Evolutionary conservation across 30 jellyfish, hydroid and myxozoan genomes (phyloP), one percentile per base, ranked within the genome.

Genomic region (Cassiopea andromeda): DNA sequence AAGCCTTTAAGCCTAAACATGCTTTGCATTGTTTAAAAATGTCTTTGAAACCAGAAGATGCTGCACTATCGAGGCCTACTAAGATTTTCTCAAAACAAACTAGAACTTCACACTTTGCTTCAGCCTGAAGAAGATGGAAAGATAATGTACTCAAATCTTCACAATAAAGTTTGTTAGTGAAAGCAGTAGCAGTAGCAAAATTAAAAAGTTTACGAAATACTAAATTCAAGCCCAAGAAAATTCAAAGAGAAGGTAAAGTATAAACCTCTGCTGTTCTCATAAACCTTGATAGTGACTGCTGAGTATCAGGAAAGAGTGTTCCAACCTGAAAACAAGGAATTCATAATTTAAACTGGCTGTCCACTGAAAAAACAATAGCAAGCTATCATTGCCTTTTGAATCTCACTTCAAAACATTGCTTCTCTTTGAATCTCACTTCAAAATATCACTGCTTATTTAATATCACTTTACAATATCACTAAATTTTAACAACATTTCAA

Each of bases 51-150:
- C 98, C 97, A 79, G 87, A 59, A 44, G 94, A 84, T 57, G 99
- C 98, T 69, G 98, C 94, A 89, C 81, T 84, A 7, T 78, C 85
- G 27, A 96, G 81, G 38, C 99, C 99, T 84, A 81, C 49, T 84
- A 96, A 54, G 92, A 96, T 91, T 46, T 90, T 73, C 69, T 96
- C 95, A 85, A 87, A 84, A 77, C 99, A 96, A n/a, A 82, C 67
- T 19, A 96, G 87, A 80, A 96, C 89, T 81, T 96, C 99, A 67
- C 99, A 96, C 75, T 96, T 96, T 48, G 97, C 94, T 64, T 96
- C 98, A 43, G 97, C 61, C 99, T 96, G 49, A 19, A 90, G 79
- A 85, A 38, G 57, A 82, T 27, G 38, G 38, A 27, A 27, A 27
- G 38, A 27, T 27, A 27, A 27, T 27, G 38, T 27, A 27, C 38